Conservation (phyloP, 2,797 vertebrate genomes). For the Borostomias antarcticus region DNA sequence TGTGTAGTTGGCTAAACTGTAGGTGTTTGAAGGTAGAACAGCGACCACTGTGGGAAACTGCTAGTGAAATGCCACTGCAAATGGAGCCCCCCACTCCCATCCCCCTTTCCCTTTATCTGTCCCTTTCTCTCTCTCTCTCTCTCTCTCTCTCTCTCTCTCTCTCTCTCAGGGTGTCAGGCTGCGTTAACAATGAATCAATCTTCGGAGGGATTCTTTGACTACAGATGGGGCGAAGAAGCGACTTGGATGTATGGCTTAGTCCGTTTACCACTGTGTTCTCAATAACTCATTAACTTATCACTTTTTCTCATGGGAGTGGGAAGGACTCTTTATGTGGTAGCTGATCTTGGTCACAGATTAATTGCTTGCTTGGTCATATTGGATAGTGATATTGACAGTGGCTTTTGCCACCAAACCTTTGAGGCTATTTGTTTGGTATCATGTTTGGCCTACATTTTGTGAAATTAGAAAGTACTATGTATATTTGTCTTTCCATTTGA, state of each 20-base stretch:
- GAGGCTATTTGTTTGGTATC: not conserved
- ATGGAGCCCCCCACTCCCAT: slow-evolving; percentile 66
- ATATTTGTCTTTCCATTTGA: not conserved
- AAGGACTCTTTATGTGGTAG: slow-evolving; percentile 41
- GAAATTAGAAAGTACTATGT: not conserved
- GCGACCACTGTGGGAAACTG: slow-evolving; percentile 78
- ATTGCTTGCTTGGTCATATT: slow-evolving; percentile 24
- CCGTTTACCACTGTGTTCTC: slow-evolving; percentile 66
- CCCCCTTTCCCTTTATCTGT: slow-evolving; percentile 61
- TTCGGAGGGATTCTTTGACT: slow-evolving; percentile 82
- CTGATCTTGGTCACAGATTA: slow-evolving; percentile 45
- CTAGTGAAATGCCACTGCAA: no score
- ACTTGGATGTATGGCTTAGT: slow-evolving; percentile 75
- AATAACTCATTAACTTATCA: slow-evolving; percentile 82
- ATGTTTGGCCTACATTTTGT: not conserved
- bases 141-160: slow-evolving; percentile 75
- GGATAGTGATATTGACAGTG: not conserved
- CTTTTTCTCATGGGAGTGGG: slow-evolving; percentile 68
- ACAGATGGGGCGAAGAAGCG: slow-evolving; percentile 80
- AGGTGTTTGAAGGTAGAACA: slow-evolving; percentile 58
- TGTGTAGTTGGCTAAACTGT: no score
- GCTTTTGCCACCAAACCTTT: not conserved
- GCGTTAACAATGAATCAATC: slow-evolving; percentile 87
- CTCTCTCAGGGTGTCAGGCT: slow-evolving; percentile 80
- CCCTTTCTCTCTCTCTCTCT: slow-evolving; percentile 76